phyloP scores from a whole-genome alignment of 2,888 invertebrate genomes.

The Ellobium chinense region DNA sequence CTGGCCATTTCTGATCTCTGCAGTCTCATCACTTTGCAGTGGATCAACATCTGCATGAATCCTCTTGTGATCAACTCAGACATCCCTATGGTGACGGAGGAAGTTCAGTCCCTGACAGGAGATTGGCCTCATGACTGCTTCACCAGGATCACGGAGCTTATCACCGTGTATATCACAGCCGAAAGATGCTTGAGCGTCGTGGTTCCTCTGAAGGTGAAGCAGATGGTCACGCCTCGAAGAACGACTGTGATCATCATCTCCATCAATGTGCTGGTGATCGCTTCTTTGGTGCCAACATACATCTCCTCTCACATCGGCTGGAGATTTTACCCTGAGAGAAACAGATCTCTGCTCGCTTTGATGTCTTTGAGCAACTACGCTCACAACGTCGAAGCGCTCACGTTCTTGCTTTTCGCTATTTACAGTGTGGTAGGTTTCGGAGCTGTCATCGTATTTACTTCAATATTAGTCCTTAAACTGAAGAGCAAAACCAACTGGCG shows the following conservation, averaged over 20 bases:
- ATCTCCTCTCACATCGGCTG: not conserved
- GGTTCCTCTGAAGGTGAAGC: slow-evolving; percentile 22
- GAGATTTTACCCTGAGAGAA: slow-evolving; percentile 29
- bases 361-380: not conserved
- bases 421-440: not conserved
- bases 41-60: slow-evolving; percentile 13
- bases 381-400: not conserved
- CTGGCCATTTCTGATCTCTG: slow-evolving; percentile 18
- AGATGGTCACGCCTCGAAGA: slow-evolving; percentile 5
- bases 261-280: not conserved
- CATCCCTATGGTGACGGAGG: not conserved
- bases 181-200: slow-evolving; percentile 29
- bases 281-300: slow-evolving; percentile 13
- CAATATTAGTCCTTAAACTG: not conserved
- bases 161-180: slow-evolving; percentile 23
- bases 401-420: not conserved
- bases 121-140: slow-evolving; percentile 19
- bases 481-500: not conserved
- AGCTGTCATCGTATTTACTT: not conserved
- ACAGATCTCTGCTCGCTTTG: slow-evolving; percentile 25
- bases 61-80: not conserved
- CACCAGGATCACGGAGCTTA: not conserved
- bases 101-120: slow-evolving; percentile 9
- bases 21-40: slow-evolving; percentile 8
- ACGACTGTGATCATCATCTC: not conserved